Base-by-base conservation (phyloP, 2,797 vertebrate genomes). In the Oceanodroma leucorhoa region DNA sequence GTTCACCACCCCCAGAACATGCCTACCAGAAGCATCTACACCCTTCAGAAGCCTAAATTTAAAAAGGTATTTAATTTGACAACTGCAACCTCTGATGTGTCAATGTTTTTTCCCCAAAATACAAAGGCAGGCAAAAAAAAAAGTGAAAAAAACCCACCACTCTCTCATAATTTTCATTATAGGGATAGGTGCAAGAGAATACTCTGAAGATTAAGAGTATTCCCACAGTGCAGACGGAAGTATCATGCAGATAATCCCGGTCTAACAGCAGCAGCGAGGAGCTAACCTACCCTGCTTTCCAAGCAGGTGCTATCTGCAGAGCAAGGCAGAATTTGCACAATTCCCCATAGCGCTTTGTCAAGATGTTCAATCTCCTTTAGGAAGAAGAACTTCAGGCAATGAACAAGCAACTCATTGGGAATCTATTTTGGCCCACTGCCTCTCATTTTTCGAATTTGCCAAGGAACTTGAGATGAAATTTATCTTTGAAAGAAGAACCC, bases 341-440 rank as follows among this genome's bases (percentile, higher is more conserved):
- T 77, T 91, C 91, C 83, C 81, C 30, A 34, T 8, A 87, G 77
- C 2, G 2, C 67, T 89, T 84, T 67, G 73, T 73, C 90, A 93
- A 58, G 77, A 76, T 58, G 48, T 82, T 94, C 95, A 75, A 79
- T 50, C 66, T 94, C 54, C n/a, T 94, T 84, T 43, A 93, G 55
- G 83, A 90, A 60, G 50, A 77, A 95, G 70, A 69, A 64, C 70
- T 84, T 79, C 45, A 64, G 38, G 70, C 66, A 94, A 83, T 7
- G 64, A 82, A 69, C 41, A 72, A 86, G 32, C 13, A 86, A 75
- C 82, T 80, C 60, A 20, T 14, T 89, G 53, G 38, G 77, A 88
- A 70, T 54, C 70, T 87, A 38, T 89, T 94, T 83, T 87, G 81
- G 81, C 73, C 34, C 54, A 60, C 11, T 82, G 66, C 57, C 75